These are phyloP conservation scores for Xanthostigma xanthostigma DNA, from an alignment of 2,888 invertebrate genomes.

Conservation along the genomic window DNA sequence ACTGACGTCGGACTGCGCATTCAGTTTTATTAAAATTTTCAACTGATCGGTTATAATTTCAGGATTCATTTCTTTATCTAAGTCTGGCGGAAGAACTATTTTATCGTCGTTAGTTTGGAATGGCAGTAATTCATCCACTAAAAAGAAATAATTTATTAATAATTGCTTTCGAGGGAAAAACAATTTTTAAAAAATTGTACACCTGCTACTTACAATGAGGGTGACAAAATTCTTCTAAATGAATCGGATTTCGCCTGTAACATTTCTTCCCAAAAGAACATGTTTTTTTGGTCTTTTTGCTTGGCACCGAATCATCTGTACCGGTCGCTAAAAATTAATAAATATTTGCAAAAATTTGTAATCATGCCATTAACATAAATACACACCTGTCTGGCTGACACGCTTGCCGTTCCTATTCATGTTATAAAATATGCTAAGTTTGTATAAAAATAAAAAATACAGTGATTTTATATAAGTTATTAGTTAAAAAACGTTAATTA, in stretches of 20 bases:
- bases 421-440: no score
- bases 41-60: constrained; percentile 46
- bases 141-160: constrained; percentile 14
- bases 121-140: constrained; percentile 51
- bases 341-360: no score
- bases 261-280: constrained; percentile 69
- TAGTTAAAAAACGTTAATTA: no score
- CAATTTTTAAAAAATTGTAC: background rate
- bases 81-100: constrained; percentile 38
- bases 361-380: no score
- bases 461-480: no score
- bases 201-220: constrained; percentile 48
- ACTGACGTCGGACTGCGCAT: background rate
- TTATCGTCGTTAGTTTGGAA: constrained; percentile 30
- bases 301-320: constrained; percentile 3
- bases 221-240: constrained; percentile 69
- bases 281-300: constrained; percentile 27
- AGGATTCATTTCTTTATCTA: constrained; percentile 28
- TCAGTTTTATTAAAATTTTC: constrained; percentile 27
- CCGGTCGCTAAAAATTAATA: no score
- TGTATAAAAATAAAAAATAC: no score
- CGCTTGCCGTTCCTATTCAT: no score
- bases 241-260: constrained; percentile 70
- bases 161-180: constrained; percentile 8
- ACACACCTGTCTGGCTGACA: no score